Evolutionary conservation across 2,888 invertebrate genomes (phyloP).

Genomic region (Drosophila anceps): DNA sequence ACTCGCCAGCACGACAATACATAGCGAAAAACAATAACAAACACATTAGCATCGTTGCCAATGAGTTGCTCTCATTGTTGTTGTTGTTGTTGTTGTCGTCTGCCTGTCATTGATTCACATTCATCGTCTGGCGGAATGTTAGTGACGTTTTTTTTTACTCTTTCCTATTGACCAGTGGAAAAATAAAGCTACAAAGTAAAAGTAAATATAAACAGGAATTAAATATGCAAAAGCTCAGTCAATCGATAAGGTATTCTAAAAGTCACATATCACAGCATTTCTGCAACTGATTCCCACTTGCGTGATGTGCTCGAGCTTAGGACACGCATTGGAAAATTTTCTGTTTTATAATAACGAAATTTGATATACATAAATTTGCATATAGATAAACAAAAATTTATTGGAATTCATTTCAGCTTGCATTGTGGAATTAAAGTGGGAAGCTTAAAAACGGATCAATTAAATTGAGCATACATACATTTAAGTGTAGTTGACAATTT

Average conservation of each 20-base stretch:
- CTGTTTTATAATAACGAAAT: constrained; percentile 5
- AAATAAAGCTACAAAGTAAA: constrained; percentile 54
- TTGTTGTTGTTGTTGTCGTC: constrained; percentile 39
- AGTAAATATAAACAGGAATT: constrained; percentile 56
- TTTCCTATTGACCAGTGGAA: constrained; percentile 62
- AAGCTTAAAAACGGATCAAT: constrained; percentile 19
- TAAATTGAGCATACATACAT: background rate
- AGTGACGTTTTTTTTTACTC: constrained; percentile 49
- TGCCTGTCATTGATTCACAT: constrained; percentile 68
- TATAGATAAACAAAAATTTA: constrained; percentile 12
- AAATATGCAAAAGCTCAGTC: constrained; percentile 61
- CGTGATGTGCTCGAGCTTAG: background rate
- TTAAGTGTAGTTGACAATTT: background rate
- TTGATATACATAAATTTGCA: constrained; percentile 37
- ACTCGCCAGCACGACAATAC: constrained; percentile 66
- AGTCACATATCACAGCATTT: background rate
- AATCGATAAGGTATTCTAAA: constrained; percentile 23
- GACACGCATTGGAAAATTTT: background rate
- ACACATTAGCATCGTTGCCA: constrained; percentile 57
- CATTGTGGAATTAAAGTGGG: background rate
- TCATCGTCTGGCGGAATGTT: constrained; percentile 39
- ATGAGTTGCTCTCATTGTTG: constrained; percentile 23
- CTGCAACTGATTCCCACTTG: background rate
- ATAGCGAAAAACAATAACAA: constrained; percentile 51
- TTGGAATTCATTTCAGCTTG: constrained; percentile 8